Conservation (phyloP, 2,113 vertebrate species). For the Pica pica region DNA sequence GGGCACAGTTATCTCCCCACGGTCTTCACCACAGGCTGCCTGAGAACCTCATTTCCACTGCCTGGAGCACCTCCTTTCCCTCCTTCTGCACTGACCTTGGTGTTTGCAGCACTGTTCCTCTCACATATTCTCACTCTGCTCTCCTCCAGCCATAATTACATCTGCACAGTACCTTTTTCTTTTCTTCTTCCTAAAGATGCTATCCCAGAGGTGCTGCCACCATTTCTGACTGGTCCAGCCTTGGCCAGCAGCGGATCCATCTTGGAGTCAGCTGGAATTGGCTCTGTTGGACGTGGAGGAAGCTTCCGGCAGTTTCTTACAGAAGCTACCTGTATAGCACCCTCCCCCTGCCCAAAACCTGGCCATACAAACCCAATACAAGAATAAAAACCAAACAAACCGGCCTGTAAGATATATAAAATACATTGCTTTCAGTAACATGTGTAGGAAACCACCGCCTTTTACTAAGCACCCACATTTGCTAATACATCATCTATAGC, state of each 20-base stretch:
- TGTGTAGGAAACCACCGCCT: not conserved
- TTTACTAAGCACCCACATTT: not conserved
- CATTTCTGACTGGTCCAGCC: not conserved
- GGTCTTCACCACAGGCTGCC: not conserved
- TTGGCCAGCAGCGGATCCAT: rapidly evolving
- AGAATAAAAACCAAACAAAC: not conserved
- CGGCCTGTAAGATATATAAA: not conserved
- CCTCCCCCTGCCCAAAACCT: not conserved
- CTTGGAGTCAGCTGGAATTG: not conserved
- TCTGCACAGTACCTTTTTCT: not conserved
- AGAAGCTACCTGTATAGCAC: not conserved
- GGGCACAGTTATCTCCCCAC: not conserved
- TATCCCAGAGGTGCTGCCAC: not conserved
- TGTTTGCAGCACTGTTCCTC: not conserved
- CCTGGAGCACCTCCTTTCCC: not conserved
- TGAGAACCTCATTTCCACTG: not conserved
- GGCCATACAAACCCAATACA: not conserved
- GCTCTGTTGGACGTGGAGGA: not conserved
- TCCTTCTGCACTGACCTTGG: not conserved
- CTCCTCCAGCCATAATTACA: not conserved
- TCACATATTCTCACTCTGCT: not conserved
- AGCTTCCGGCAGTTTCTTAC: not conserved
- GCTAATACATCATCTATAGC: not conserved
- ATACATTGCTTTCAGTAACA: not conserved
- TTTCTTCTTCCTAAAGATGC: too few species aligned